A percentile compares a stretch with the other conserved stretches of the same genome.
Conservation (phyloP, 1,140 invertebrate species). For the Sitophilus oryzae region DNA sequence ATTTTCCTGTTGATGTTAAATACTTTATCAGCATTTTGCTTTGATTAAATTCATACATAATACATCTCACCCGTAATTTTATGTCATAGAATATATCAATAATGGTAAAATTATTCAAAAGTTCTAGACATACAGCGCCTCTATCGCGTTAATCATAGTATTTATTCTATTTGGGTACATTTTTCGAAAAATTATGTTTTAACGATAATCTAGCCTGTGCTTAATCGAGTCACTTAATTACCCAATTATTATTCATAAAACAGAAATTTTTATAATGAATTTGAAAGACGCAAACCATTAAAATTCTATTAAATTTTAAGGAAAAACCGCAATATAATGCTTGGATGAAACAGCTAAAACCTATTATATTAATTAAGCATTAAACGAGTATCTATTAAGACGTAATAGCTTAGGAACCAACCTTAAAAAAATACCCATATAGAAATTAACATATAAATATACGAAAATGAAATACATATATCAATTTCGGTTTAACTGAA, state of each 20-base stretch:
- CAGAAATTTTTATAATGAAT: background rate
- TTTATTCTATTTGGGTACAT: background rate
- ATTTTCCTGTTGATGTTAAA: background rate
- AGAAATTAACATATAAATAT: background rate
- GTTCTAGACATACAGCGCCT: background rate
- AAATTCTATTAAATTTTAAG: background rate
- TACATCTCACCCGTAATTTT: background rate
- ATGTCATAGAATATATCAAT: background rate
- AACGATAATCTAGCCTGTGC: background rate
- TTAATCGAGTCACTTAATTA: background rate
- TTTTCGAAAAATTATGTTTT: background rate
- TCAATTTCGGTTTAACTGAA: background rate
- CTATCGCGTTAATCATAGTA: background rate
- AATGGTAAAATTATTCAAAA: background rate
- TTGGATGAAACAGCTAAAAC: too few relatives aligned
- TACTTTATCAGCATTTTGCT: background rate
- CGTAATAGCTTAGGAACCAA: background rate
- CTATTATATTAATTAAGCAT: background rate
- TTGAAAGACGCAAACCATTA: background rate
- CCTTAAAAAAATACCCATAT: background rate
- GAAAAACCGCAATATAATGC: background rate
- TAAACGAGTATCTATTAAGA: background rate
- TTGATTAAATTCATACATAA: background rate
- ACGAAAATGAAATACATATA: background rate
- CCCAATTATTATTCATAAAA: background rate